Evolutionary conservation across 2,113 vertebrate genomes (phyloP).

Genomic region (Spea bombifrons): DNA sequence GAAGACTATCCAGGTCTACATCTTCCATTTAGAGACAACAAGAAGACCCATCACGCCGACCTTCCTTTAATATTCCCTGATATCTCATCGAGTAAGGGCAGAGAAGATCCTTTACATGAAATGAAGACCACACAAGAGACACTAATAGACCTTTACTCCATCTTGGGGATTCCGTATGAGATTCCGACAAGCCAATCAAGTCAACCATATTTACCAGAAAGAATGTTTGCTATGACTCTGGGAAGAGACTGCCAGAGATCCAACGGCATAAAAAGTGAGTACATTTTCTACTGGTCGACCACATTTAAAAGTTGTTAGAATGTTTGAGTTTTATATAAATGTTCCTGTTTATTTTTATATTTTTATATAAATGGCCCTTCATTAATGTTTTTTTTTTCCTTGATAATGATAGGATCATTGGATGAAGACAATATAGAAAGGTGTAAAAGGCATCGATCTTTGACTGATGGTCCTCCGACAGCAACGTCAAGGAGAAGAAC

Average conservation of each 20-base stretch:
- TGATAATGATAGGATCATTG: not conserved
- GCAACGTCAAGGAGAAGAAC: not conserved
- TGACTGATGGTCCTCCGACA: not conserved
- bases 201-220: too few species aligned
- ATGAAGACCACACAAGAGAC: not conserved
- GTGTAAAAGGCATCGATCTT: not conserved
- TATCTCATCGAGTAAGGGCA: not conserved
- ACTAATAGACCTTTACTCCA: not conserved
- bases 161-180: not conserved
- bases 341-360: not conserved
- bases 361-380: not conserved
- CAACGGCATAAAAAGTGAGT: too few species aligned
- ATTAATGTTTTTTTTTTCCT: not conserved
- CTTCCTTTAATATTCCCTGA: not conserved
- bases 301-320: too few species aligned
- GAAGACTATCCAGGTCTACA: conserved; percentile 9
- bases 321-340: too few species aligned
- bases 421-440: not conserved
- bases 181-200: not conserved
- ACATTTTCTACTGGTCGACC: too few species aligned
- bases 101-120: not conserved
- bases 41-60: not conserved
- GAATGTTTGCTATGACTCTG: too few species aligned
- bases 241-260: too few species aligned
- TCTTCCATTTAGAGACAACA: not conserved